Conservation (phyloP, 2,888 invertebrate genomes). For the Drosophila histrio region DNA sequence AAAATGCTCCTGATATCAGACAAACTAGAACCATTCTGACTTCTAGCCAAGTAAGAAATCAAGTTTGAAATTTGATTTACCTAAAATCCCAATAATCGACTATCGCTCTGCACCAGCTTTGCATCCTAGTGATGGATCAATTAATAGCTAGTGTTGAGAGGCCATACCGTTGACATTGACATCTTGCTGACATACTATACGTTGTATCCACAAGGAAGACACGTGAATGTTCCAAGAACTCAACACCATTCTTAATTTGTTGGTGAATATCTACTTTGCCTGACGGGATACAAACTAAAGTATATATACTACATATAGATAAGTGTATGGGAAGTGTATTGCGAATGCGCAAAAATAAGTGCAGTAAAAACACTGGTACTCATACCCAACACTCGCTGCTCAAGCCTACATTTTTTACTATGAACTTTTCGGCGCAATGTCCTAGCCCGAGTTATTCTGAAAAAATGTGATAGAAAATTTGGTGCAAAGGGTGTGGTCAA, state of each 20-base stretch:
- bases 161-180: background rate
- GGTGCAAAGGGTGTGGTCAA: constrained; percentile 61
- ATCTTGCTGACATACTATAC: background rate
- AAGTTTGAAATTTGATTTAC: too few species aligned
- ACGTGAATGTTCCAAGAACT: background rate
- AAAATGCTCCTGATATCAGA: too few species aligned
- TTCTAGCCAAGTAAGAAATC: too few species aligned
- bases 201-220: background rate
- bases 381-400: background rate
- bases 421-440: constrained; percentile 51
- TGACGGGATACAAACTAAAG: background rate
- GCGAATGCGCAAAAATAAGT: constrained; percentile 35
- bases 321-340: background rate
- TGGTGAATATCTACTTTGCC: background rate
- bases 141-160: too few species aligned
- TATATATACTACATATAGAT: too few species aligned
- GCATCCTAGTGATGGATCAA: too few species aligned
- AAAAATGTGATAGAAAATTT: constrained; percentile 63
- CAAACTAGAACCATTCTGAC: too few species aligned
- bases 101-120: too few species aligned
- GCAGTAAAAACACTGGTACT: constrained; percentile 30
- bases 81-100: too few species aligned
- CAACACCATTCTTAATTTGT: background rate
- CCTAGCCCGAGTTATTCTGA: constrained; percentile 10
- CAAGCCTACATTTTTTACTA: constrained; percentile 47